Base-by-base conservation (phyloP, 1,140 invertebrate species). In the Andrena cerasifolii region DNA sequence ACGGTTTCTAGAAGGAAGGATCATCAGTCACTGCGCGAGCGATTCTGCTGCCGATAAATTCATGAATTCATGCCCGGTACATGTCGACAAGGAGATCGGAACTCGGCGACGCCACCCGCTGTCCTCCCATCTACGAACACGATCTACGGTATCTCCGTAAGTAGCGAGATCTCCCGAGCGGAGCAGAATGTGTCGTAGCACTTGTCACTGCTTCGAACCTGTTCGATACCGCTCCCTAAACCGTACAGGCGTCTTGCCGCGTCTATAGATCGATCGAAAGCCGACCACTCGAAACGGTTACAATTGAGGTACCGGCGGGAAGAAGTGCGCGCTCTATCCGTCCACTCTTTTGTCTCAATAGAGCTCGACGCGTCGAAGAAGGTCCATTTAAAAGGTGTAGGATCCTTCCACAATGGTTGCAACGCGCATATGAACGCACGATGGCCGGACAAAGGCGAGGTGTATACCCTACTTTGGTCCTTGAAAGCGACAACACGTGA, bases 31-130 rank as follows among this genome's bases (percentile, higher is more conserved):
- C 45, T 40, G n/a, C 21, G 49, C 26, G 7, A 28, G 49, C 67
- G 80, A 84, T 80, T 72, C 72, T 58, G 40, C 40, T 61, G 18
- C 78, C 71, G 82, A 83, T 83, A 83, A 79, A 75, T 75, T 66
- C 40, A 82, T 78, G 82, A 76, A 83, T 58, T 66, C 53, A 4
- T 78, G 49, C 61, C 26, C 75, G 14, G 58, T 45, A 40, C 71
- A 67, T 43, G 81, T 65, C 31, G 75, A 83, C 79, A 61, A 47
- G 43, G 28, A 26, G 61, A 67, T 56, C 40, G 62, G 68, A 81
- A 63, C 67, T 74, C 67, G 24, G 16, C 53, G 49, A 78, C 61
- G 67, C 74, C 74, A 72, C 74, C 62, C 62, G 79, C 62, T 78
- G 81, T 66, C 72, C 21, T 3, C 47, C 43, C 63, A 80, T 82